Evolutionary conservation across 64 coral and sea anemone genomes (phyloP).

Genomic region (Pachyseris speciosa): DNA sequence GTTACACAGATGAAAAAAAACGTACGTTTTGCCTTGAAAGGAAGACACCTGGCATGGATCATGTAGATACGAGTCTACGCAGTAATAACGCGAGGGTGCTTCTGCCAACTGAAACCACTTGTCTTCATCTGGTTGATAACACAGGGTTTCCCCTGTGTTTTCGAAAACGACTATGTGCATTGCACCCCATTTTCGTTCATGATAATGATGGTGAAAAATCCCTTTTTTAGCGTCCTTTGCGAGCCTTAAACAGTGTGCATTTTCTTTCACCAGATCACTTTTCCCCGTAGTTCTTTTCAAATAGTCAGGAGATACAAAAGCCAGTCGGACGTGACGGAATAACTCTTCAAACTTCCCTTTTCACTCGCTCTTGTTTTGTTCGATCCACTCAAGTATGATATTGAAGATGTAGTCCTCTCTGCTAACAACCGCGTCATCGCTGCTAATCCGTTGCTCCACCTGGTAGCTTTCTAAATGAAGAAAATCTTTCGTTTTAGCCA

Average conservation of each 20-base stretch:
- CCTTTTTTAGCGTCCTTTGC: neutral
- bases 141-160: neutral
- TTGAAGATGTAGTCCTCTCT: neutral
- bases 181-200: neutral
- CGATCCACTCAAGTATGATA: neutral
- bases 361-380: neutral
- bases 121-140: neutral
- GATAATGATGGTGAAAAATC: neutral
- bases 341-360: neutral
- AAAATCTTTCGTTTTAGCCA: conserved; percentile 3
- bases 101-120: neutral
- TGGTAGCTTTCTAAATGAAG: neutral
- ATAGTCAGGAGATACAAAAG: neutral
- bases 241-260: neutral
- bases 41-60: neutral
- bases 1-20: neutral
- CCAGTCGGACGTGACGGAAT: conserved; percentile 14
- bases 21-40: neutral
- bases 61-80: neutral
- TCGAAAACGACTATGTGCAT: neutral
- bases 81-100: neutral
- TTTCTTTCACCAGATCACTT: neutral
- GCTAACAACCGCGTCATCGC: neutral
- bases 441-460: conserved; percentile 8
- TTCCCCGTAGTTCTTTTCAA: neutral